Evolutionary conservation across 2,797 vertebrate species (phyloP).

Genomic region (Chlorospingus semifuscus): DNA sequence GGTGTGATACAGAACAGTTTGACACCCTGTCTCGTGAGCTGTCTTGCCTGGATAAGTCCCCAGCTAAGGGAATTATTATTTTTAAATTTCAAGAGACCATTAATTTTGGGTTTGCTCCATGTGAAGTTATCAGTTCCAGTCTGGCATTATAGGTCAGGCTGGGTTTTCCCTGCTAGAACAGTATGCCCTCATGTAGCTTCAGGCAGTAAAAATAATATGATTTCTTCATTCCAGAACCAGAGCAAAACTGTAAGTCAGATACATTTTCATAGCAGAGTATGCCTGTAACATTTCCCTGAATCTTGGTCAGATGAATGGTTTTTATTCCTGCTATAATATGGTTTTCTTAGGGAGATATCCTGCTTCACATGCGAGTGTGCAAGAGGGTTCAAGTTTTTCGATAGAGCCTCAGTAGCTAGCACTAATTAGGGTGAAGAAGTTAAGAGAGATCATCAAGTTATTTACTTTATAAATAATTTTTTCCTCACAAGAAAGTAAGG

Average conservation of each 20-base stretch:
- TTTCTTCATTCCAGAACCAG: not conserved
- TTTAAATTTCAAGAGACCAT: not conserved
- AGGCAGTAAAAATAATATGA: not conserved
- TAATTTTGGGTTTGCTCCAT: not conserved
- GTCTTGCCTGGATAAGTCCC: not conserved
- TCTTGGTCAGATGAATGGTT: not conserved
- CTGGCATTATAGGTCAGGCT: not conserved
- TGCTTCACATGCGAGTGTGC: not conserved
- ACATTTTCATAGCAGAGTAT: not conserved
- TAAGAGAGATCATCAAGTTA: not conserved
- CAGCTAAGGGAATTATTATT: not conserved
- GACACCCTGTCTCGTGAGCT: not conserved
- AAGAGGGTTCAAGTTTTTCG: not conserved
- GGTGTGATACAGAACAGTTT: not conserved
- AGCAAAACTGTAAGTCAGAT: not conserved
- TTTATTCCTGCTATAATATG: not conserved
- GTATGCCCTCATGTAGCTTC: not conserved
- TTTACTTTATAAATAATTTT: not conserved
- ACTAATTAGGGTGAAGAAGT: not conserved
- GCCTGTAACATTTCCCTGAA: not conserved
- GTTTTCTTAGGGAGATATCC: not conserved
- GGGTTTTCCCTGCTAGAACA: not conserved
- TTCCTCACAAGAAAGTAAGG: not conserved
- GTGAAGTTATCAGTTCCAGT: not conserved
- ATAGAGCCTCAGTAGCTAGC: not conserved